Evolutionary conservation across 2,888 invertebrate species (phyloP).

Genomic region (Coenonympha arcania): DNA sequence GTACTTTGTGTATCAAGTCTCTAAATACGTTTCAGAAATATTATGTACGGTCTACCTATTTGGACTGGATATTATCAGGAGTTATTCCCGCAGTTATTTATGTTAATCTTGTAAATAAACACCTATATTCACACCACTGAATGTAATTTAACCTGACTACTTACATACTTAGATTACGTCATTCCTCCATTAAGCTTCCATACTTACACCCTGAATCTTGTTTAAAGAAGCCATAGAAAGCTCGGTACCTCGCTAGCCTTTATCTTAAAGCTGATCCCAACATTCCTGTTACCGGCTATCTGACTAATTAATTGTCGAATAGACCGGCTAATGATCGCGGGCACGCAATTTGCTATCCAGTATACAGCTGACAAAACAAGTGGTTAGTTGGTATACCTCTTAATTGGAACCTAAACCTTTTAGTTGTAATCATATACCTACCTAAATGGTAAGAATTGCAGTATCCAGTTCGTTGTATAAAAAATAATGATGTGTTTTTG

Average conservation of each 20-base stretch:
- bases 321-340: slow-evolving; percentile 27
- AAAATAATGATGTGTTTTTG: too few relatives aligned
- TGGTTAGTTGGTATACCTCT: slow-evolving; percentile 3
- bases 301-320: slow-evolving; percentile 30
- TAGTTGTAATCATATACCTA: not conserved
- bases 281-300: slow-evolving; percentile 26
- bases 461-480: too few relatives aligned
- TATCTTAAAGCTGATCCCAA: slow-evolving; percentile 25
- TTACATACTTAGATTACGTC: not conserved
- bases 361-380: slow-evolving; percentile 8
- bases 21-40: too few relatives aligned
- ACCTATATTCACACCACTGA: not conserved
- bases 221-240: slow-evolving; percentile 14
- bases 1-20: too few relatives aligned
- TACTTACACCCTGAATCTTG: not conserved
- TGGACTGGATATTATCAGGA: too few relatives aligned
- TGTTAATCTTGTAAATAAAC: not conserved
- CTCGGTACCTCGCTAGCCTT: slow-evolving; percentile 15
- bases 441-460: slow-evolving; percentile 6
- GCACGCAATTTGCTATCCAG: slow-evolving; percentile 26
- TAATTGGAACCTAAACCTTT: slow-evolving; percentile 2
- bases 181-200: not conserved
- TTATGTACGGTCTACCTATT: too few relatives aligned
- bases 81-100: too few relatives aligned
- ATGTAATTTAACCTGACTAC: not conserved